These are phyloP conservation scores for Cheilosia soror DNA, from an alignment of 2,888 invertebrate species.

Conservation along the genomic window DNA sequence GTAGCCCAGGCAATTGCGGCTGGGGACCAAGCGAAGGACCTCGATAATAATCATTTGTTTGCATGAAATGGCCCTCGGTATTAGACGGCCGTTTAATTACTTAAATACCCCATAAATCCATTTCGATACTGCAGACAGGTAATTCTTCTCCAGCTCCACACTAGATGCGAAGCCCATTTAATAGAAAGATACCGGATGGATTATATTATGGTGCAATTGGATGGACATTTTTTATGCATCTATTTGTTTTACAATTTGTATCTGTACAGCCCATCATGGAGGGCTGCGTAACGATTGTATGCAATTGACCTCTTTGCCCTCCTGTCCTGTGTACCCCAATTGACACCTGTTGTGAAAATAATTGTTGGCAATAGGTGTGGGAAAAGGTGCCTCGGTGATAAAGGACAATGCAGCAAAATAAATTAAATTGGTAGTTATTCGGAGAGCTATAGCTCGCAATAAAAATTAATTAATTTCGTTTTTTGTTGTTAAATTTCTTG, in stretches of 20 bases:
- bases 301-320: conserved; percentile 4
- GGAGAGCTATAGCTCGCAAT: conserved; percentile 31
- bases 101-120: conserved; percentile 42
- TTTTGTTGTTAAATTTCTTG: conserved; percentile 2
- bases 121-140: conserved; percentile 30
- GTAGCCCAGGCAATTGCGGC: conserved; percentile 33
- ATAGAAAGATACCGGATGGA: conserved; percentile 11
- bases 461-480: conserved; percentile 37
- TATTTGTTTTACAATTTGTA: conserved; percentile 14
- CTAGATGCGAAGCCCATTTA: not conserved
- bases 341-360: conserved; percentile 33
- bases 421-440: conserved; percentile 30
- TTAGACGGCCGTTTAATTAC: conserved; percentile 52
- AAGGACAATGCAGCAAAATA: conserved; percentile 18
- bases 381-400: not conserved
- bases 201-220: not conserved
- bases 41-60: conserved; percentile 49
- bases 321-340: not conserved
- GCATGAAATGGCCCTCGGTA: conserved; percentile 25
- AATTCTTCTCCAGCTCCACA: conserved; percentile 1
- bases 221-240: not conserved
- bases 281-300: conserved; percentile 2
- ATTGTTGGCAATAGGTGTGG: too few relatives aligned
- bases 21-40: conserved; percentile 23
- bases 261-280: not conserved